Percentiles rank a stretch among this genome's conserved stretches.
These are phyloP conservation scores for Lordiphosa stackelbergi DNA, from an alignment of 1,140 invertebrate species.

Conservation along the genomic window DNA sequence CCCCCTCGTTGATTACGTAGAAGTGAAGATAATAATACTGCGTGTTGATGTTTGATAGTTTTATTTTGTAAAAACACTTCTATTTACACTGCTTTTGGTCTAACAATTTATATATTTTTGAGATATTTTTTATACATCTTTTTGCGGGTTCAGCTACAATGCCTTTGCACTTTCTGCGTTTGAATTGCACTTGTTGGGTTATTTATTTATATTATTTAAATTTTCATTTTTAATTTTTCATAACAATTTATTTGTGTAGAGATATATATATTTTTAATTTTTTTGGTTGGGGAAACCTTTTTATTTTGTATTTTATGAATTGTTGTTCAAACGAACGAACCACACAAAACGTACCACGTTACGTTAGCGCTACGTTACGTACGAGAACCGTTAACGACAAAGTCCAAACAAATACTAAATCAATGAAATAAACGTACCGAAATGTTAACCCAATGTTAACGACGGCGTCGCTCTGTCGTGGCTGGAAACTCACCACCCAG, in stretches of 20 bases:
- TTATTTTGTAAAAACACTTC: conserved; percentile 14
- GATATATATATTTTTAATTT: conserved; percentile 25
- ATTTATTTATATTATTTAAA: conserved; percentile 14
- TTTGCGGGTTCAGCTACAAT: conserved; percentile 57
- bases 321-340: conserved; percentile 51
- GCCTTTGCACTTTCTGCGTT: conserved; percentile 65
- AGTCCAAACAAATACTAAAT: conserved; percentile 75
- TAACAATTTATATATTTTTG: conserved; percentile 23
- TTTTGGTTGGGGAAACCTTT: conserved; percentile 9
- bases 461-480: conserved; percentile 27
- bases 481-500: conserved; percentile 49
- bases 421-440: conserved; percentile 26
- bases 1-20: conserved; percentile 29
- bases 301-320: conserved; percentile 29
- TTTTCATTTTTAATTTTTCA: background rate
- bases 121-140: conserved; percentile 19
- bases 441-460: conserved; percentile 31
- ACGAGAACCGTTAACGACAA: conserved; percentile 68
- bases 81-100: conserved; percentile 41
- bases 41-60: conserved; percentile 38
- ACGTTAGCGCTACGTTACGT: conserved; percentile 25
- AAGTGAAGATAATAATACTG: conserved; percentile 21
- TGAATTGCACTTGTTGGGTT: conserved; percentile 65
- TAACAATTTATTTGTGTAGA: conserved; percentile 44
- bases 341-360: no score